Evolutionary conservation across 2,113 vertebrate species (phyloP).

Genomic region (Spermophilus dauricus): DNA sequence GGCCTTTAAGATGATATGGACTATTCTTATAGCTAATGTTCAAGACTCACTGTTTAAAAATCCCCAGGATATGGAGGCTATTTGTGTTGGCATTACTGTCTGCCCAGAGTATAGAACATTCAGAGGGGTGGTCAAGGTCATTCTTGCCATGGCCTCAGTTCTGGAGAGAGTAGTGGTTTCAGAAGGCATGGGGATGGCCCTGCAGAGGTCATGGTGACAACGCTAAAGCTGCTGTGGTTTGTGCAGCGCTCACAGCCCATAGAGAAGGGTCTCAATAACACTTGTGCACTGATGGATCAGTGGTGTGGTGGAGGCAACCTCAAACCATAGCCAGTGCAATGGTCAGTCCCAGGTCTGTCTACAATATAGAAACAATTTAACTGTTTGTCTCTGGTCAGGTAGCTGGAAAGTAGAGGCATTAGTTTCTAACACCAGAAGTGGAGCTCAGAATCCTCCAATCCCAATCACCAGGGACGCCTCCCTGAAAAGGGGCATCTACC

Average conservation of each 20-base stretch:
- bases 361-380: no score
- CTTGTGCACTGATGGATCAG: fast-evolving
- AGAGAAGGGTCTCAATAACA: background rate
- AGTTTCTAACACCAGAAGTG: background rate
- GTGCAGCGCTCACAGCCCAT: background rate
- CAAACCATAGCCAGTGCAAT: no score
- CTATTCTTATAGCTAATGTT: background rate
- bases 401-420: background rate
- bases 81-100: background rate
- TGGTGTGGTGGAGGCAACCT: background rate
- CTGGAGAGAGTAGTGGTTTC: no score
- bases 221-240: background rate
- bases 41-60: background rate
- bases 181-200: background rate
- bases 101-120: fast-evolving
- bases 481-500: background rate
- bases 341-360: background rate
- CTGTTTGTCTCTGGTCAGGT: background rate
- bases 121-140: background rate
- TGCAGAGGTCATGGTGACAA: background rate
- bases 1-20: background rate
- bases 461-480: background rate
- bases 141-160: background rate
- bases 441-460: background rate
- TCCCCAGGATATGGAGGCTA: background rate